A percentile compares a stretch with the other conserved stretches of the same genome.
Conservation (phyloP, 1,140 invertebrate species). For the Aphis craccivora region DNA sequence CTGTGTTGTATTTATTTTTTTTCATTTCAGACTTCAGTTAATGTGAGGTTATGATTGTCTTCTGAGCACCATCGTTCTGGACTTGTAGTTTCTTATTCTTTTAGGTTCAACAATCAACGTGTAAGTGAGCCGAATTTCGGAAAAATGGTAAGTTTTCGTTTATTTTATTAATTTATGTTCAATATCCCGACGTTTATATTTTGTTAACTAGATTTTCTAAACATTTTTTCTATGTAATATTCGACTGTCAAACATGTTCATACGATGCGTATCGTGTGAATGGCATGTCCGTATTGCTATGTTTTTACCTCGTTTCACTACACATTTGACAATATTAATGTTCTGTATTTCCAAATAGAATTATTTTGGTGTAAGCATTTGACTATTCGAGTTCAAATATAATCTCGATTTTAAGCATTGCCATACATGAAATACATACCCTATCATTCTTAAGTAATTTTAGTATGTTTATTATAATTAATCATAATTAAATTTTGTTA, state of each 20-base stretch:
- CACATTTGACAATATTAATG: background rate
- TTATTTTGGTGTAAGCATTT: too few relatives aligned
- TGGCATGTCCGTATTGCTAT: background rate
- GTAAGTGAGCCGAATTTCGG: background rate
- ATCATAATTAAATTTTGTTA: too few relatives aligned
- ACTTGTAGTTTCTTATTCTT: background rate
- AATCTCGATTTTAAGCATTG: too few relatives aligned
- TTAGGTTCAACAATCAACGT: background rate
- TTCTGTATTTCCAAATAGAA: background rate
- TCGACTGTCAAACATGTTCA: background rate
- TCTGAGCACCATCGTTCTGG: background rate
- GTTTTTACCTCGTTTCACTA: background rate
- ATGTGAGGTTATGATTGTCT: conserved; percentile 20
- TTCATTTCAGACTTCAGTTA: background rate
- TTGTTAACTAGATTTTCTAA: background rate
- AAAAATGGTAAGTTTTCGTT: conserved; percentile 2
- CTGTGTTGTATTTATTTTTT: background rate
- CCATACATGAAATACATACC: too few relatives aligned
- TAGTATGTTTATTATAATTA: too few relatives aligned
- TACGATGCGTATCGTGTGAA: background rate
- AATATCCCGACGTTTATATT: background rate
- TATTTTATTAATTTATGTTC: background rate
- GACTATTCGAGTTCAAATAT: too few relatives aligned
- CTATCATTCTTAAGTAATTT: too few relatives aligned
- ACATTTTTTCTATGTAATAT: background rate